Evolutionary conservation across 2,888 invertebrate species (phyloP).

Genomic region (Mesopsocus fuscifrons): DNA sequence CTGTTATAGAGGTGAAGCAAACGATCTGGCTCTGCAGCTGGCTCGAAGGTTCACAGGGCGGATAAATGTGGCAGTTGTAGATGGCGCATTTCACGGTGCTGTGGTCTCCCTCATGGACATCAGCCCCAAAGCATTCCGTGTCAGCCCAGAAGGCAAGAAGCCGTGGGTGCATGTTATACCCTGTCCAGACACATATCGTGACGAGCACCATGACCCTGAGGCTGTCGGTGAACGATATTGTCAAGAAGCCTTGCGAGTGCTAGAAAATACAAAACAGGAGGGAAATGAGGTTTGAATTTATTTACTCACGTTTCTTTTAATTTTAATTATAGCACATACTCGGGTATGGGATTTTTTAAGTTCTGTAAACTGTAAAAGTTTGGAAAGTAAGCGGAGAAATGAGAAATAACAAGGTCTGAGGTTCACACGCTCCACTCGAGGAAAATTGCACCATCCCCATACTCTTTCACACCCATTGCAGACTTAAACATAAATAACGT

Average conservation of each 20-base stretch:
- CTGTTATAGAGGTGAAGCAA: constrained; percentile 38
- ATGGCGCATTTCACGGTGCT: constrained; percentile 35
- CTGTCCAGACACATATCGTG: constrained; percentile 20
- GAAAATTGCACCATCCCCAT: too few relatives aligned
- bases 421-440: too few relatives aligned
- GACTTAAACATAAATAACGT: too few relatives aligned
- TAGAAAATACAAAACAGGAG: too few relatives aligned
- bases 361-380: too few relatives aligned
- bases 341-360: too few relatives aligned
- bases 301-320: too few relatives aligned
- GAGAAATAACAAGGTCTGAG: too few relatives aligned
- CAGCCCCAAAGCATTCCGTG: constrained; percentile 18
- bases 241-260: constrained; percentile 18
- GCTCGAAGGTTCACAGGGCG: constrained; percentile 31
- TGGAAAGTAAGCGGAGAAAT: too few relatives aligned
- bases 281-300: too few relatives aligned
- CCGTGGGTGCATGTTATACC: constrained; percentile 20
- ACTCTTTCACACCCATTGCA: too few relatives aligned
- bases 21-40: constrained; percentile 35
- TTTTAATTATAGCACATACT: too few relatives aligned
- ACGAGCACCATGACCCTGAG: constrained; percentile 16
- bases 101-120: constrained; percentile 25
- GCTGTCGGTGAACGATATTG: constrained; percentile 18
- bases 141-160: constrained; percentile 14
- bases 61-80: constrained; percentile 26